Percentiles rank a stretch among this genome's conserved stretches.
phyloP scores from a whole-genome alignment of 2,888 invertebrate genomes.

The Synanthedon andrenaeformis region DNA sequence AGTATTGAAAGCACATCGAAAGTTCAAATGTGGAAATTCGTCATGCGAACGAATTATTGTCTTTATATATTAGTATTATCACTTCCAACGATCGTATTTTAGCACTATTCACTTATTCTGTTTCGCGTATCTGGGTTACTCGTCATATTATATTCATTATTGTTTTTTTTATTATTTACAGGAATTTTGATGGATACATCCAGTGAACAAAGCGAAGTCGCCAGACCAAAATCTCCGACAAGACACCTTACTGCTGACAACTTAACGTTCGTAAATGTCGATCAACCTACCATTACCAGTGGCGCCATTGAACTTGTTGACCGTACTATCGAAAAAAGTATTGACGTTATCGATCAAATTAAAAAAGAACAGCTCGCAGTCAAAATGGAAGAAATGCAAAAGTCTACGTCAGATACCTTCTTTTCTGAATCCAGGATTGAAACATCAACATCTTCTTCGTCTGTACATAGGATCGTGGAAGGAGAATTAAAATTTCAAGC shows the following conservation, averaged over 20 bases:
- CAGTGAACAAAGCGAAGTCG: conserved; percentile 41
- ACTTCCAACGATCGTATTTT: no score
- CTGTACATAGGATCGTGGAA: conserved; percentile 49
- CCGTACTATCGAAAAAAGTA: conserved; percentile 56
- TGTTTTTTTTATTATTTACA: conserved; percentile 35
- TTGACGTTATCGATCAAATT: conserved; percentile 52
- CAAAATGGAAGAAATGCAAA: conserved; percentile 54
- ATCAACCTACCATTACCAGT: conserved; percentile 65
- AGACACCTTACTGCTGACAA: conserved; percentile 56
- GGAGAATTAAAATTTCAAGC: conserved; percentile 50
- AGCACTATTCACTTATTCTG: no score
- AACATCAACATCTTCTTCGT: conserved; percentile 56
- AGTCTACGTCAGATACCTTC: conserved; percentile 48
- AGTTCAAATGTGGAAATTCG: neutral
- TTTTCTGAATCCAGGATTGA: conserved; percentile 52
- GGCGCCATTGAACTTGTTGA: conserved; percentile 70
- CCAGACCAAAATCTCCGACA: conserved; percentile 58
- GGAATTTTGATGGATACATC: conserved; percentile 49
- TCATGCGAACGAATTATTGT: no score
- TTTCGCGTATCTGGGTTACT: no score
- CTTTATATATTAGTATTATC: no score
- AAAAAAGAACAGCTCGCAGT: conserved; percentile 54
- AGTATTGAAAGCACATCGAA: neutral
- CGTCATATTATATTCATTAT: no score
- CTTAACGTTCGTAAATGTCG: conserved; percentile 57